Conservation (phyloP, 2,888 invertebrate genomes). For the Drosophila maculinotata region DNA sequence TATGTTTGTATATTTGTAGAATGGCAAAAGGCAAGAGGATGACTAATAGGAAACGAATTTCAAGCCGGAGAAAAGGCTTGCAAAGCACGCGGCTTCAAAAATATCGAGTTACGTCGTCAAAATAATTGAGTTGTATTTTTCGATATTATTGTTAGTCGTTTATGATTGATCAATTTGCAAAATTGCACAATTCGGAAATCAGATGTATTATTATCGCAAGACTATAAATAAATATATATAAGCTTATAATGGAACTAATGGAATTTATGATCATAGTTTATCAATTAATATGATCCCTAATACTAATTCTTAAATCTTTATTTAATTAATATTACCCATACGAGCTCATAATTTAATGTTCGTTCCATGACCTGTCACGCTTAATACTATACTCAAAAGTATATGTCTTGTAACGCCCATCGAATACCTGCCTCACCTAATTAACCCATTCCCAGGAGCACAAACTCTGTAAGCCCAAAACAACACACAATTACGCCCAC, state of each 20-base stretch:
- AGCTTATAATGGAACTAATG: no score
- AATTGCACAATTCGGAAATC: neutral
- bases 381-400: neutral
- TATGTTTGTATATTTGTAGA: neutral
- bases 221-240: no score
- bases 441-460: slow-evolving; percentile 20
- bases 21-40: slow-evolving; percentile 3
- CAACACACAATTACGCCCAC: slow-evolving; percentile 31
- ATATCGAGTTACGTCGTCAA: slow-evolving; percentile 7
- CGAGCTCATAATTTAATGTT: neutral
- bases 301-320: neutral
- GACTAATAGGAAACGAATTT: slow-evolving; percentile 33
- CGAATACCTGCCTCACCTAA: slow-evolving; percentile 15
- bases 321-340: neutral
- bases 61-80: neutral
- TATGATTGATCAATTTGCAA: neutral
- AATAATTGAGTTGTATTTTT: slow-evolving; percentile 1
- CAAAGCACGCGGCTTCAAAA: neutral
- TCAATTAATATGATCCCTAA: no score
- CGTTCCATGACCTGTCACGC: slow-evolving; percentile 2
- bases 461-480: neutral
- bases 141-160: neutral
- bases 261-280: no score
- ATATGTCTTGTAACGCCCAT: slow-evolving; percentile 15
- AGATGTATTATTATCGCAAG: no score